Percentiles rank a stretch among this genome's conserved stretches.
These are phyloP conservation scores for Magallana ariakensis DNA, from an alignment of 1,140 invertebrate genomes.

Conservation along the genomic window DNA sequence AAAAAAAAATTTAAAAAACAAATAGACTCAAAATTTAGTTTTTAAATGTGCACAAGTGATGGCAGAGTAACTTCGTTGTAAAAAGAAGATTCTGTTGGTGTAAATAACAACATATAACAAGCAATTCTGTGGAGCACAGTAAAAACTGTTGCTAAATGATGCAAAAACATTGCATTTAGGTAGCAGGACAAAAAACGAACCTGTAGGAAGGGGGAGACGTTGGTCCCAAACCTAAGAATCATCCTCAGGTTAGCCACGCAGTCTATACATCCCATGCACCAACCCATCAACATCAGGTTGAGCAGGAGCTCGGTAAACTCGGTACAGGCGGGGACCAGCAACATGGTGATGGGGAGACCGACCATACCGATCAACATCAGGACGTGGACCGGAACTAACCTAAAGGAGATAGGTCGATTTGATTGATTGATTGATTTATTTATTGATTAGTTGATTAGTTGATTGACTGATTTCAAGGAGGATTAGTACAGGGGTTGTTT, in stretches of 20 bases:
- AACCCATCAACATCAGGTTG: constrained; percentile 81
- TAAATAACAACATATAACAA: no score
- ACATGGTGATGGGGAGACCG: constrained; percentile 79
- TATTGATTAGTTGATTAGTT: neutral
- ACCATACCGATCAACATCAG: constrained; percentile 79
- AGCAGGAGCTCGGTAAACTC: constrained; percentile 77
- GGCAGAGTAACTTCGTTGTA: no score
- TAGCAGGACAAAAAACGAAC: constrained; percentile 71
- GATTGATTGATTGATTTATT: neutral
- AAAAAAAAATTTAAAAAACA: neutral
- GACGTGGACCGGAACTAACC: constrained; percentile 69
- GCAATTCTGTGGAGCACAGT: no score
- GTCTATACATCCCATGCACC: constrained; percentile 82
- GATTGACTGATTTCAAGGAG: neutral
- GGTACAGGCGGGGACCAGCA: constrained; percentile 79
- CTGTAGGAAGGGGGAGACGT: constrained; percentile 82
- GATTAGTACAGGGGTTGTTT: no score
- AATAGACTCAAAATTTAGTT: no score
- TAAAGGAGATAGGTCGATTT: neutral
- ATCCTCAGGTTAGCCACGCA: constrained; percentile 82
- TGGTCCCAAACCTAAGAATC: constrained; percentile 80
- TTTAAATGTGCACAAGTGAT: no score
- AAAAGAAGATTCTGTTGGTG: no score
- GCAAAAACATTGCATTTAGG: no score
- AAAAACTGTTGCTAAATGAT: no score